Conservation (phyloP, 2,113 vertebrate genomes). For the Mormyrus iriodes region DNA sequence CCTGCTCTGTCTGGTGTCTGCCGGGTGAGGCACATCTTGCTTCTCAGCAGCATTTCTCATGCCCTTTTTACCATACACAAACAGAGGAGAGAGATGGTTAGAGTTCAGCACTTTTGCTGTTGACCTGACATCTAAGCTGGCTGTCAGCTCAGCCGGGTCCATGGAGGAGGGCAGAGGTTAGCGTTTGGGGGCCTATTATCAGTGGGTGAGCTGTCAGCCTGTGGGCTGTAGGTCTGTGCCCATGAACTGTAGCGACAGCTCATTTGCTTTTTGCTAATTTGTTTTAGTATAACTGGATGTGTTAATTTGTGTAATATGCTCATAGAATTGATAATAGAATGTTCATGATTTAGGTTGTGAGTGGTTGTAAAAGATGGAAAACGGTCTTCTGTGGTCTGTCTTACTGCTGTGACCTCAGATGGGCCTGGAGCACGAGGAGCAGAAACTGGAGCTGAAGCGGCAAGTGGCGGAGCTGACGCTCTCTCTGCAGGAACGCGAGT, state of each 20-base stretch:
- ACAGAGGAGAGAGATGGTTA: neutral
- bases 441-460: constrained; percentile 91
- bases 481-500: constrained; percentile 89
- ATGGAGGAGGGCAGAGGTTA: neutral
- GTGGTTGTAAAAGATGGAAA: neutral
- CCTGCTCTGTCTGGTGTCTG: neutral
- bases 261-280: neutral
- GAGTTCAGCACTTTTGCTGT: neutral
- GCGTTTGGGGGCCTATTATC: neutral
- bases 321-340: neutral
- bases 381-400: neutral
- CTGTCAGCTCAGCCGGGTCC: neutral
- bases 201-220: neutral
- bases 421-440: constrained; percentile 89
- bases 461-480: constrained; percentile 92
- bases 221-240: neutral
- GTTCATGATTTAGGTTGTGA: neutral
- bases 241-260: neutral
- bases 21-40: neutral
- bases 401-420: constrained; percentile 59
- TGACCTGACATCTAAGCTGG: neutral
- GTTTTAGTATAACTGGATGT: neutral
- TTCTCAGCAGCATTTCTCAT: neutral
- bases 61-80: neutral
- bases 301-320: neutral